These are phyloP conservation scores for Acrossocheilus fasciatus DNA, from an alignment of 2,797 vertebrate species.

Conservation along the genomic window DNA sequence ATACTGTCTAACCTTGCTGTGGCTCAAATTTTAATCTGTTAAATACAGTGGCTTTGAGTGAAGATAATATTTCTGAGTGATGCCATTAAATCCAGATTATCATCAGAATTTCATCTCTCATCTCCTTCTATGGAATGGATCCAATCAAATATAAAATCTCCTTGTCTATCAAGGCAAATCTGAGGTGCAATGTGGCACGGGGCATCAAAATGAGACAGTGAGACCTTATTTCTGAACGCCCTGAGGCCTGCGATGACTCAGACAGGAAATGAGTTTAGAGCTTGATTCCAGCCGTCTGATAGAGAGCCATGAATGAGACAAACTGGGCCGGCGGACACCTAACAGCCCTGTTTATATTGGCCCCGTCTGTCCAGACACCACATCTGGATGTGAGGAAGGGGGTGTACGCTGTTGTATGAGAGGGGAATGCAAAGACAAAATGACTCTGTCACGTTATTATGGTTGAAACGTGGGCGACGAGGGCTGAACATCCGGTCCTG, in stretches of 20 bases:
- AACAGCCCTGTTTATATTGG: constrained; percentile 68
- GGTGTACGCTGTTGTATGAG: constrained; percentile 42
- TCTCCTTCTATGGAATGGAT: not conserved
- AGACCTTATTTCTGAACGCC: constrained; percentile 31
- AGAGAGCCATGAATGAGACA: constrained; percentile 56
- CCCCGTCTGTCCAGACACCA: constrained; percentile 60
- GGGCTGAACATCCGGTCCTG: constrained; percentile 50
- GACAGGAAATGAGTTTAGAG: constrained; percentile 62
- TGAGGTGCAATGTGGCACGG: constrained; percentile 3
- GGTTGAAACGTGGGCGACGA: constrained; percentile 67
- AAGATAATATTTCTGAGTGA: not conserved
- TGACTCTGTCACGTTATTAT: constrained; percentile 58
- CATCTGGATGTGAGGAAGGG: constrained; percentile 64
- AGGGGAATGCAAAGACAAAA: constrained; percentile 10
- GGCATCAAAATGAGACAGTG: constrained; percentile 20
- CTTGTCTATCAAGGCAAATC: not conserved
- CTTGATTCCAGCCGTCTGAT: constrained; percentile 55
- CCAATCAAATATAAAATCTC: not conserved
- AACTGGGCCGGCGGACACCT: constrained; percentile 46
- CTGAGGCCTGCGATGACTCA: constrained; percentile 51
- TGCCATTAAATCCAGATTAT: not conserved
- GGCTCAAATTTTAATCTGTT: not conserved
- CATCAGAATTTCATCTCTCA: constrained; percentile 1
- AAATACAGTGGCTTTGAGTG: not conserved
- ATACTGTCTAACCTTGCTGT: not conserved